Evolutionary conservation across 2,888 invertebrate genomes (phyloP), one percentile per base, ranked within the genome.

Genomic region (Omphaloscelis lunosa): DNA sequence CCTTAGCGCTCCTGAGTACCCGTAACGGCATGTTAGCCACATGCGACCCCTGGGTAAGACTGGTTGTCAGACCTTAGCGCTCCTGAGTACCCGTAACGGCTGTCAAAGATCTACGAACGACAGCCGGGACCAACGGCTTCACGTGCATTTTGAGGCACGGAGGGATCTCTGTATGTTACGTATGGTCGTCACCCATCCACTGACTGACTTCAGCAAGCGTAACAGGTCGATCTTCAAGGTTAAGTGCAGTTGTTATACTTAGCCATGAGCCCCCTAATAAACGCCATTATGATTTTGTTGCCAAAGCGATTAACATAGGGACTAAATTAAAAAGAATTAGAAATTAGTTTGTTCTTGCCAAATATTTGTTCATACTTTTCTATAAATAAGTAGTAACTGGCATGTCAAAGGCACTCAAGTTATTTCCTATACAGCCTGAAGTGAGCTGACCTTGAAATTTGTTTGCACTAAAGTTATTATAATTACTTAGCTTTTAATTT

Each of bases 401-500:
- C 23, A 62, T 71, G 41, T 62, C 67, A 71, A 80, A 82, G 71
- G 0, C 63, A 23, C 4, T 4, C 0, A 61, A 66, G 48, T 61
- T 69, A 69, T 66, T 70, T 67, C 58, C 29, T 15, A 41, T 65
- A 66, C 82, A 82, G 41, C 39, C 15, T 41, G 12, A 41, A 70
- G 15, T 29, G 0, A 15, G 8, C 0, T 27, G 11, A 61, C 77
- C 66, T 82, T 80, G 70, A 51, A 56, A 59, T 39, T 65, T n/a
- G 58, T 29, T 56, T 61, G 29, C 71, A 75, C 39, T 53, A 53
- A 58, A 76, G 70, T 70, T 67, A 77, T 71, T 77, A 77, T 67
- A 77, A 82, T 71, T 34, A 34, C 34, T 34, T 66, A 34, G 51
- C 17, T 58, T 80, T 27, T 23, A 23, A 9, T 12, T 20, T 45